Evolutionary conservation across 2,888 invertebrate genomes (phyloP).

Genomic region (Harpalus rubripes): DNA sequence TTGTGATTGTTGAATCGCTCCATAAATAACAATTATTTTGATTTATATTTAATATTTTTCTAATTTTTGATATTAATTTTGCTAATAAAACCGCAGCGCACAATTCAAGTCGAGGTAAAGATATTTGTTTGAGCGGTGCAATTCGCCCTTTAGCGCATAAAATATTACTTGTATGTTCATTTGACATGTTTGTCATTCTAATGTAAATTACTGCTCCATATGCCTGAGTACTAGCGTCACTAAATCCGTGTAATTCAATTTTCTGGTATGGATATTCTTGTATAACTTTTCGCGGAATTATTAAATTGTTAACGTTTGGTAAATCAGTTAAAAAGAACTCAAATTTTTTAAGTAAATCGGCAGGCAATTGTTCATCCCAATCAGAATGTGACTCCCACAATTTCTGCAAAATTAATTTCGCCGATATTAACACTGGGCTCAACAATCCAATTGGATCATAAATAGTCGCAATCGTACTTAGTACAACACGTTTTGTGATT

Average conservation of each 20-base stretch:
- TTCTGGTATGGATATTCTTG: not conserved
- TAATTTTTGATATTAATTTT: constrained; percentile 65
- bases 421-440: constrained; percentile 10
- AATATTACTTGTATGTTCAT: constrained; percentile 39
- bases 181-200: constrained; percentile 28
- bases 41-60: constrained; percentile 43
- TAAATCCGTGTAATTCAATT: constrained; percentile 70
- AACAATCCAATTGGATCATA: constrained; percentile 22
- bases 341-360: not conserved
- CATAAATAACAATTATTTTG: constrained; percentile 64
- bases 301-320: not conserved
- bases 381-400: constrained; percentile 5
- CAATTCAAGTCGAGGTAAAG: constrained; percentile 71
- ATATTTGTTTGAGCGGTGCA: constrained; percentile 65
- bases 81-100: constrained; percentile 70
- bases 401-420: constrained; percentile 38
- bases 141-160: constrained; percentile 66
- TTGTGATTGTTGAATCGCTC: constrained; percentile 71
- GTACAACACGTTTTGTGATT: constrained; percentile 14
- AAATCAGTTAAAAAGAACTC: constrained; percentile 10
- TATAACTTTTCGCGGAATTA: constrained; percentile 25
- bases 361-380: constrained; percentile 14
- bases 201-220: constrained; percentile 70
- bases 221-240: constrained; percentile 70
- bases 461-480: constrained; percentile 23